These are phyloP conservation scores for Agrochola lota DNA, from an alignment of 2,888 invertebrate species.

Conservation along the genomic window DNA sequence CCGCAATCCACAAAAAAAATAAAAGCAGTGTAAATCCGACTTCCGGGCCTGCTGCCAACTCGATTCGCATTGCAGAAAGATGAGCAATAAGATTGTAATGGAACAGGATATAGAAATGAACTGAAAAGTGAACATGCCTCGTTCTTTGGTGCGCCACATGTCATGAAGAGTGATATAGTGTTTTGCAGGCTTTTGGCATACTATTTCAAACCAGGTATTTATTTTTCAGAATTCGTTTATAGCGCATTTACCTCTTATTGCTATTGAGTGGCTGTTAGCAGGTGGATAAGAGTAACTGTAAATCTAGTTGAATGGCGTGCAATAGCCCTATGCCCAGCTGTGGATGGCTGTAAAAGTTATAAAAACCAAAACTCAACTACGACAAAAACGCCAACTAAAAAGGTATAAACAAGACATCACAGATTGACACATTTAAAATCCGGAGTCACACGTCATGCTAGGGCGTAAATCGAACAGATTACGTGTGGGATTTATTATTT, in stretches of 20 bases:
- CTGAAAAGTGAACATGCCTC: conserved; percentile 58
- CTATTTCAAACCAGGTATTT: not conserved
- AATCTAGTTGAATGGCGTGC: not conserved
- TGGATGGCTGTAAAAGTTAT: not conserved
- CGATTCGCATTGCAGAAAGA: conserved; percentile 83
- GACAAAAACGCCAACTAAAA: no score
- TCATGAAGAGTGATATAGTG: conserved; percentile 42
- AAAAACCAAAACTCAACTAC: no score
- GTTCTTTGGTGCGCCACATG: conserved; percentile 30
- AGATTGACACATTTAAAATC: no score
- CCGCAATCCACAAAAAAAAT: conserved; percentile 49
- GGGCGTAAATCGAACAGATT: no score
- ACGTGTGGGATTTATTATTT: no score
- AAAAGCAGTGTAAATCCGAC: conserved; percentile 77
- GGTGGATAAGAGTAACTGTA: not conserved
- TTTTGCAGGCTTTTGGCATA: conserved; percentile 15
- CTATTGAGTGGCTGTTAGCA: not conserved
- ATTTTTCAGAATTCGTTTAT: not conserved
- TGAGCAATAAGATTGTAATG: conserved; percentile 77
- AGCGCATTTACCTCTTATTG: not conserved
- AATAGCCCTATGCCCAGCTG: no score
- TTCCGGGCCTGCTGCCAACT: conserved; percentile 80
- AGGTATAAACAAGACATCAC: no score
- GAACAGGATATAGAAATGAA: conserved; percentile 73
- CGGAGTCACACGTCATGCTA: no score